Percentiles rank a stretch among this genome's conserved stretches.
These are phyloP conservation scores for Nylanderia fulva DNA, from an alignment of 1,140 invertebrate genomes.

Conservation along the genomic window DNA sequence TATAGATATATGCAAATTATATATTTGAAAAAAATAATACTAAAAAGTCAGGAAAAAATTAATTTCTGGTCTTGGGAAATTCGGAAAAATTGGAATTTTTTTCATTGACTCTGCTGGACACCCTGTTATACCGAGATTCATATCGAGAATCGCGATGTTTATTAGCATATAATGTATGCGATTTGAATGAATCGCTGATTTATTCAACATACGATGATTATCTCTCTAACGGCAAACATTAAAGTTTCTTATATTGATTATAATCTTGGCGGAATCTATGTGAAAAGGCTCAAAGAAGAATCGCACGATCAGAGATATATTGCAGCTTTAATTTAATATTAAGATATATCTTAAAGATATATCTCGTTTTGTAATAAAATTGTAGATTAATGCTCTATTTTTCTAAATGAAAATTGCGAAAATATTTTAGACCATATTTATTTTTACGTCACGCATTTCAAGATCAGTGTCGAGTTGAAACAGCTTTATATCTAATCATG, in stretches of 20 bases:
- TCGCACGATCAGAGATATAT: neutral
- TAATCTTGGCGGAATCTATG: neutral
- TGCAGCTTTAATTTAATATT: slow-evolving; percentile 1
- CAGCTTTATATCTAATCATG: neutral
- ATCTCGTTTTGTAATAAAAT: neutral
- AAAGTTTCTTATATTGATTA: neutral
- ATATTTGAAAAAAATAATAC: too few species aligned
- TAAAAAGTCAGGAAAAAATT: too few species aligned
- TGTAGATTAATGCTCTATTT: neutral
- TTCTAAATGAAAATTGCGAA: neutral
- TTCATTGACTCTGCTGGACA: too few species aligned
- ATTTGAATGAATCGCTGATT: neutral
- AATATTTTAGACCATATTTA: slow-evolving; percentile 15
- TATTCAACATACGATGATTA: neutral
- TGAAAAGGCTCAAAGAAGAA: neutral
- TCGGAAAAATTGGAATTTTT: too few species aligned
- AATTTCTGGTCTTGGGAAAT: too few species aligned
- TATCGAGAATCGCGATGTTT: slow-evolving; percentile 15
- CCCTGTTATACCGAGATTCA: slow-evolving; percentile 7
- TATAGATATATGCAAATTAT: too few species aligned
- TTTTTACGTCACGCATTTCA: neutral
- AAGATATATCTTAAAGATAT: neutral
- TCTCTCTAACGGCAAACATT: neutral
- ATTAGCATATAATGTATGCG: too few species aligned
- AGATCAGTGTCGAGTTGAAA: neutral